These are phyloP conservation scores for Cygnus olor DNA, from an alignment of 2,797 vertebrate genomes.

Conservation along the genomic window DNA sequence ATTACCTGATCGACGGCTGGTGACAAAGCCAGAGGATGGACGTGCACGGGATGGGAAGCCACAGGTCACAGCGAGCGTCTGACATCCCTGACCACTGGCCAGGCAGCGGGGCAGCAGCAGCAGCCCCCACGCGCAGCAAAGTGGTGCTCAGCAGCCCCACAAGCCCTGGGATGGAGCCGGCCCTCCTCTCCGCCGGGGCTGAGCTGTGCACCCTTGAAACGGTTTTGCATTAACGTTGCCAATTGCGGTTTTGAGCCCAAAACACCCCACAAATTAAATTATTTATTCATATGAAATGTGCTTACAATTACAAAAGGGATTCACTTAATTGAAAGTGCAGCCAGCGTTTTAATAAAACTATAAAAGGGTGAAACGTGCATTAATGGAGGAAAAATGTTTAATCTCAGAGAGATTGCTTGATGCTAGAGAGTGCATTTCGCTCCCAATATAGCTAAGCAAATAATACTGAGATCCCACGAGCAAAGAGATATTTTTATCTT, in stretches of 20 bases:
- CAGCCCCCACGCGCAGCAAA: rapidly evolving
- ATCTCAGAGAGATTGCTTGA: slow-evolving; percentile 15
- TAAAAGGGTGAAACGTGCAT: slow-evolving; percentile 40
- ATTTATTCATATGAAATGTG: slow-evolving; percentile 32
- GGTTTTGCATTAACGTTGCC: rapidly evolving
- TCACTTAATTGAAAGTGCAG: slow-evolving; percentile 46
- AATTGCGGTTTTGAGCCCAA: neutral
- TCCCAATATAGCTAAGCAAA: slow-evolving; percentile 54
- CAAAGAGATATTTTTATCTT: slow-evolving; percentile 49
- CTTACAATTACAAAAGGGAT: slow-evolving; percentile 29
- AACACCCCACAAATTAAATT: neutral
- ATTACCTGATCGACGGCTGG: rapidly evolving
- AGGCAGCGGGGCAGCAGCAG: rapidly evolving
- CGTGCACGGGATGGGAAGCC: rapidly evolving
- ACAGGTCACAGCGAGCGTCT: rapidly evolving
- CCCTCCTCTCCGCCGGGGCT: neutral
- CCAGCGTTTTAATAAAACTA: slow-evolving; percentile 49
- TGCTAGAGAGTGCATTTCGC: slow-evolving; percentile 18
- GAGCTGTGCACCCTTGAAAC: neutral
- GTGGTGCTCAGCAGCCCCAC: neutral
- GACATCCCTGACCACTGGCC: rapidly evolving
- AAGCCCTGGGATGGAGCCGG: too few species aligned
- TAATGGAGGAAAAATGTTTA: slow-evolving; percentile 40
- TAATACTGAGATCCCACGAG: slow-evolving; percentile 40
- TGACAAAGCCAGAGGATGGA: rapidly evolving